Conservation (phyloP, 2,888 invertebrate genomes). For the Microctonus brassicae region DNA sequence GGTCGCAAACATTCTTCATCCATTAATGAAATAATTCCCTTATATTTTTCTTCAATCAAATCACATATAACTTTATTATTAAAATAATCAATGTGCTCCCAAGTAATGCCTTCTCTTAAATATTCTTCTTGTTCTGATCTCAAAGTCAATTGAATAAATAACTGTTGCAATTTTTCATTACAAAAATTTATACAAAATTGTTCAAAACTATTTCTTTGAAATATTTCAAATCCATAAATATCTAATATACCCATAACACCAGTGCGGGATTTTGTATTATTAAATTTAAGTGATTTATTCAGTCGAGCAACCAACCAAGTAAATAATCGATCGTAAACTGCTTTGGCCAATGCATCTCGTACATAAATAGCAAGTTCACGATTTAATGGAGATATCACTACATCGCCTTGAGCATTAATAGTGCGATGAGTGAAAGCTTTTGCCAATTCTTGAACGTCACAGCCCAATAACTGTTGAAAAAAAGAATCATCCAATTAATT, state of each 20-base stretch:
- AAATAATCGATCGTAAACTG: constrained; percentile 91
- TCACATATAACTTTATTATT: constrained; percentile 95
- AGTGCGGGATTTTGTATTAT: constrained; percentile 71
- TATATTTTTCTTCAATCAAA: constrained; percentile 89
- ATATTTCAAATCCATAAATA: constrained; percentile 96
- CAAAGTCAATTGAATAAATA: constrained; percentile 91
- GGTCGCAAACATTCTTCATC: constrained; percentile 95
- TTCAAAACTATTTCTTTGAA: constrained; percentile 89
- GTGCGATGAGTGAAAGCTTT: constrained; percentile 86
- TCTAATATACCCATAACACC: constrained; percentile 91
- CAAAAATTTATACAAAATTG: constrained; percentile 97
- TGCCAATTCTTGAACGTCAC: constrained; percentile 76
- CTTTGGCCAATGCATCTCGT: constrained; percentile 90
- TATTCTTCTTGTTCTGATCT: constrained; percentile 96
- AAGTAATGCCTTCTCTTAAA: constrained; percentile 89
- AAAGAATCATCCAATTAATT: background rate
- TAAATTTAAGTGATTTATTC: constrained; percentile 80
- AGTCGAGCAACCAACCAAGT: constrained; percentile 89
- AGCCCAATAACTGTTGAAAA: constrained; percentile 78
- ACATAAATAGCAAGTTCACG: constrained; percentile 88
- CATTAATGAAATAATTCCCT: constrained; percentile 86
- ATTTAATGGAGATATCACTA: constrained; percentile 85
- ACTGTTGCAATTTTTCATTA: constrained; percentile 94
- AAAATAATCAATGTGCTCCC: constrained; percentile 91
- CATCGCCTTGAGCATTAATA: constrained; percentile 87